Base-by-base conservation (phyloP, 1,140 invertebrate genomes). In the Pogonomyrmex californicus region DNA sequence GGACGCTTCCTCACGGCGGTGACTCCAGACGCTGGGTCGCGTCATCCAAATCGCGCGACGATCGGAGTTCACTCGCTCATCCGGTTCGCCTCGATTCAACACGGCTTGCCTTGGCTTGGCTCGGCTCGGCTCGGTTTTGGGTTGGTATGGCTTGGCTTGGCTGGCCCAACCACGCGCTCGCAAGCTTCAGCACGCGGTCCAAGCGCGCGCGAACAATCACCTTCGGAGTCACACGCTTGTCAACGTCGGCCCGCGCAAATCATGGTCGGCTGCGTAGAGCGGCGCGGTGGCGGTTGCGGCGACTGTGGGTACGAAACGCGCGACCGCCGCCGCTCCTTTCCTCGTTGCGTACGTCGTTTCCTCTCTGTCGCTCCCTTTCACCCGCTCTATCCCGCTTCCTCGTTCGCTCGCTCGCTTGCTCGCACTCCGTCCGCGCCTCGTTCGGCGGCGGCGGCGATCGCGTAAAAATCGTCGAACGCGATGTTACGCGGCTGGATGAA, bases 171-270 rank as follows among this genome's bases (percentile, higher is more conserved):
- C 33, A 63, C 41, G 66, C 68, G 56, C 76, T 88, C 65, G 75
- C 41, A 60, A 49, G 66, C 49, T 62, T n/a, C 41, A 38, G 62
- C 58, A 83, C 51, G 54, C 62, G 62, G 75, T 44, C 30, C 5
- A 4, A 23, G 38, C 30, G 77, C 77, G 65, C 88, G 87, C 78
- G 56, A 77, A 65, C 41, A 36, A 87, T 86, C 87, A 86, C 86
- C 66, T 86, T 85, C 41, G 77, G 23, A 60, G 58, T 90, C 86
- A 91, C 86, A 89, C 88, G 90, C 85, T 93, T 93, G 91, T 93
- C 91, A 92, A 86, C 75, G 92, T 92, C 91, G 88, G 88, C 91
- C 91, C 92, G 90, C 90, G 88, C 88, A 87, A 79, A 90, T 92
- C 91, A 92, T 93, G 79, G 91, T 92, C 88, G 91, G 87, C 88